Evolutionary conservation across 2,797 vertebrate genomes (phyloP).

Genomic region (Chloroceryle inda): DNA sequence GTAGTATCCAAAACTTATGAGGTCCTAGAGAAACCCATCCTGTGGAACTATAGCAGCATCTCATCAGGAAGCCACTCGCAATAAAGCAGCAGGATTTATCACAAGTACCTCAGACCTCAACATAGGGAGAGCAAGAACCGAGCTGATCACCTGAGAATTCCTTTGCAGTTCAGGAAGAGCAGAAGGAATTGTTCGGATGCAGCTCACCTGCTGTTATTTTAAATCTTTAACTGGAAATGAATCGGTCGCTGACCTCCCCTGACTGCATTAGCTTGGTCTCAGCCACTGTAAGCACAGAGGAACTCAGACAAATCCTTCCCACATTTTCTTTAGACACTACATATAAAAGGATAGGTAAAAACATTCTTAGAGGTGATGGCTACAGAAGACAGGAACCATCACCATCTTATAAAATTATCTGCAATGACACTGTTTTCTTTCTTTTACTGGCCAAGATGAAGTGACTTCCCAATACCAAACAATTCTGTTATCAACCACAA

Average conservation of each 20-base stretch:
- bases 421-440: background rate
- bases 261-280: background rate
- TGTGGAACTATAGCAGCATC: background rate
- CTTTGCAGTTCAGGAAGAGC: background rate
- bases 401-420: background rate
- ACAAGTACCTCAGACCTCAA: background rate
- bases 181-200: background rate
- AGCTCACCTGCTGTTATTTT: background rate
- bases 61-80: background rate
- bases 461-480: background rate
- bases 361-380: background rate
- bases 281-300: background rate
- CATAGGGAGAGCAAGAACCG: background rate
- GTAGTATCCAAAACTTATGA: rapidly evolving
- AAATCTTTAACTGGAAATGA: background rate
- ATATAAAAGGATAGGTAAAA: background rate
- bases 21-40: background rate
- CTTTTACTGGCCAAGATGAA: background rate
- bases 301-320: background rate
- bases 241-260: background rate
- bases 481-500: background rate
- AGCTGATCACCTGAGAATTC: background rate
- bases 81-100: background rate
- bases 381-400: background rate
- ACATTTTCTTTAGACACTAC: background rate